Evolutionary conservation across 2,113 vertebrate genomes (phyloP), one percentile per base, ranked within the genome.

Genomic region (Sander lucioperca): DNA sequence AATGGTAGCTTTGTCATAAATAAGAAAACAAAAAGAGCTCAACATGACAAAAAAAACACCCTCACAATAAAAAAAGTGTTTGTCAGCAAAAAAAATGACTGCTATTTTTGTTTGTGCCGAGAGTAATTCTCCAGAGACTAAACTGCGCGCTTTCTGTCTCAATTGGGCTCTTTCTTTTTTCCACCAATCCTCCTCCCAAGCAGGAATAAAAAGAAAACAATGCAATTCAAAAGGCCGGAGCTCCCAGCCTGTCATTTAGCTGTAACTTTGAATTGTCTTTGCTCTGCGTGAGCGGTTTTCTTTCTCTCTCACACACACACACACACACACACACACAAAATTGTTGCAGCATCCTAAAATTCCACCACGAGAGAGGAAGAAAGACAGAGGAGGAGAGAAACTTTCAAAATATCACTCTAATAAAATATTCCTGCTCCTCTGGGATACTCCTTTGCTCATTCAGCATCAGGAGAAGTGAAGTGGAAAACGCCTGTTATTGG

Each of bases 381-480:
- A 88, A 90, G 86, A 80, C 81, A 21, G 64, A 82, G 77, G 78
- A 83, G 79, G 66, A 89, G 86, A 92, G 86, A 54, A 58, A 89
- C 80, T 83, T 92, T 93, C 83, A 91, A 90, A 91, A 91, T 90
- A 91, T 89, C 87, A 86, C 91, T 90, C 86, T 93, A 88, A 94
- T 94, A 91, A 94, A 94, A 94, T 94, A 93, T 92, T 92, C 92
- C 87, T 51, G 89, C 79, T 94, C 90, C 90, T 91, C 76, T 91
- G 92, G 93, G 92, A 91, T 85, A 68, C 84, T 89, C 86, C 88
- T 91, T 85, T 89, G 92, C 91, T 90, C 88, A 75, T 91, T 93
- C 93, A 90, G 93, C 90, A 92, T 76, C 88, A 79, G 78, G 89
- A 82, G 84, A 82, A 84, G 80, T 70, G 79, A 85, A 84, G 86